These are phyloP conservation scores for Irena cyanogastra DNA, from an alignment of 2,113 vertebrate species.

Conservation along the genomic window DNA sequence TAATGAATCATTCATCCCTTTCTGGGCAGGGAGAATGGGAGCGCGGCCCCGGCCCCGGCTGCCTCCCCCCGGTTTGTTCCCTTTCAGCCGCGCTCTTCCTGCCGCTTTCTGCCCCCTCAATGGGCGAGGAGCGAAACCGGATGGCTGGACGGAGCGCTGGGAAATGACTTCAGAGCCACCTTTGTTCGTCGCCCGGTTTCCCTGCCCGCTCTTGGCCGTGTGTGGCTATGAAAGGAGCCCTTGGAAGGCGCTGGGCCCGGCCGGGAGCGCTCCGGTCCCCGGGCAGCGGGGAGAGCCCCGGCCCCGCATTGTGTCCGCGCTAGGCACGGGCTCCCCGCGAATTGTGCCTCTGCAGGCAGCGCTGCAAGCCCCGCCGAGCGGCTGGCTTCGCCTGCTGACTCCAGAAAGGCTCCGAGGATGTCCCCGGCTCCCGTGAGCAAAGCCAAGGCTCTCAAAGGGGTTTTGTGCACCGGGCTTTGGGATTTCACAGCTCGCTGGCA, in stretches of 20 bases:
- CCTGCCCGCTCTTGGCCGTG: slow-evolving; percentile 82
- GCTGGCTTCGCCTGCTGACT: slow-evolving; percentile 51
- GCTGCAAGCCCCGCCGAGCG: slow-evolving; percentile 32
- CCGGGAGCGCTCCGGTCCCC: slow-evolving; percentile 40
- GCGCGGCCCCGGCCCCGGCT: slow-evolving; percentile 51
- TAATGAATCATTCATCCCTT: slow-evolving; percentile 77
- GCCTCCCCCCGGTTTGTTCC: slow-evolving; percentile 75
- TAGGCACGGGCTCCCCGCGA: slow-evolving; percentile 73
- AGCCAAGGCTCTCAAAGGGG: slow-evolving; percentile 3
- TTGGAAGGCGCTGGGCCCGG: slow-evolving; percentile 65
- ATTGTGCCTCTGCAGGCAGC: slow-evolving; percentile 76
- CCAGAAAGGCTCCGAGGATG: slow-evolving; percentile 1
- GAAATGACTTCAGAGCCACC: slow-evolving; percentile 86
- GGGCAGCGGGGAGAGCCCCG: slow-evolving; percentile 43
- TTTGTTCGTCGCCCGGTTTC: slow-evolving; percentile 71
- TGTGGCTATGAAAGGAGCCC: slow-evolving; percentile 73
- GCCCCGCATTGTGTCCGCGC: slow-evolving; percentile 68
- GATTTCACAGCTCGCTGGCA: slow-evolving; percentile 4
- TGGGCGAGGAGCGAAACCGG: slow-evolving; percentile 81
- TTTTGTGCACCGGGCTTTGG: not conserved
- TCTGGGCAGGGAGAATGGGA: slow-evolving; percentile 73
- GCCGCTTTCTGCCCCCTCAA: slow-evolving; percentile 88
- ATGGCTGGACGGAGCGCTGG: slow-evolving; percentile 81
- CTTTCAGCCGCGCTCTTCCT: slow-evolving; percentile 87
- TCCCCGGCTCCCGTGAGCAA: not conserved